Base-by-base conservation (phyloP, 1,140 invertebrate genomes). In the Drepana arcuata region DNA sequence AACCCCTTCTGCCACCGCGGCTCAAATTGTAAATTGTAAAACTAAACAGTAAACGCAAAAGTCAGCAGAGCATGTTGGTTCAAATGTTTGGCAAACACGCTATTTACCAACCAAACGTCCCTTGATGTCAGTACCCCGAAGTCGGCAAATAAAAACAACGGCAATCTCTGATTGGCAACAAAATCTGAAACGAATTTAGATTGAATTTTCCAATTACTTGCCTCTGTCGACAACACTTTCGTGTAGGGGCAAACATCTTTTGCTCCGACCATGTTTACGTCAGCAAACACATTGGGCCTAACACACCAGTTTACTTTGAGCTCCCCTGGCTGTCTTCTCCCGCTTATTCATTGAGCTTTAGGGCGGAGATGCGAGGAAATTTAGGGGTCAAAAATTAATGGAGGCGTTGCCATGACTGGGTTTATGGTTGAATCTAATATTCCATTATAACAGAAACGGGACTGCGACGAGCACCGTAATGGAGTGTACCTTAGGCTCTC, bases 351-450 rank as follows among this genome's bases (percentile, higher is more conserved):
- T 26, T 10, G 10, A 29, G 7, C 29, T 15, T 28, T n/a, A 24
- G 16, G 26, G 16, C 1, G 32, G 16, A 26, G 29, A 23, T n/a
- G 34, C 25, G 10, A 16, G n/a, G 15, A 45, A 51, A 44, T 49
- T 54, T 48, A 53, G 38, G 54, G 62, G 49, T 60, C 62, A 54
- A 49, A 41, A 36, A 56, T 41, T 47, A 62, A 54, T 48, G 60
- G 68, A 39, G 42, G 36, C 16, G 39, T 39, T 34, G 38, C 48
- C 50, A 53, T 30, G 41, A 44, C 47, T 32, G 45, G 56, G 55
- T 66, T 67, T 67, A 66, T 61, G 52, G 50, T 29, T 16, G 46
- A 62, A 69, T 72, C 57, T 72, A 72, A 72, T 69, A 72, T 69
- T 72, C 62, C 59, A 72, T 67, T 72, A 68, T 53, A 51, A 60